Evolutionary conservation across 2,888 invertebrate species (phyloP).

Genomic region (Macrosoma leucophasiata): DNA sequence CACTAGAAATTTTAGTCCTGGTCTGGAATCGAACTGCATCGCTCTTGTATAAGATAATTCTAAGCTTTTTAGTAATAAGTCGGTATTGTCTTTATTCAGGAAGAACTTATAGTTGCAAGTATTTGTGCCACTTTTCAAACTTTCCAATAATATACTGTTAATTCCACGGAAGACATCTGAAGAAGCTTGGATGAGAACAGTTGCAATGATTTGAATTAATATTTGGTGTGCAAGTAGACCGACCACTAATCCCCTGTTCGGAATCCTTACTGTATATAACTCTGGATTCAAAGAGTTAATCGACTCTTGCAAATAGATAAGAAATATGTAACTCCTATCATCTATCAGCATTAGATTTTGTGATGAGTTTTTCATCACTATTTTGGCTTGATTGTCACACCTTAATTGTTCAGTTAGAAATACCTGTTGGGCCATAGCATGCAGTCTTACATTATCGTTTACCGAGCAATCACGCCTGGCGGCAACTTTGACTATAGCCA

Average conservation of each 20-base stretch:
- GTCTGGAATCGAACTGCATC: constrained; percentile 90
- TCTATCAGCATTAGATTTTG: constrained; percentile 79
- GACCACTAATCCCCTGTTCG: constrained; percentile 90
- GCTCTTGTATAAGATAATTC: constrained; percentile 89
- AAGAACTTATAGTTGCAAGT: constrained; percentile 63
- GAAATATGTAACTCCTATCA: constrained; percentile 91
- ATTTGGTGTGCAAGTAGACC: constrained; percentile 95
- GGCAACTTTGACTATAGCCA: constrained; percentile 94
- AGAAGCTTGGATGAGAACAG: constrained; percentile 86
- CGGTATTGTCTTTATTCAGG: constrained; percentile 77
- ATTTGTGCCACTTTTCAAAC: constrained; percentile 60
- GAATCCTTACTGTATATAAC: constrained; percentile 87
- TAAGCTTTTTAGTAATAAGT: constrained; percentile 84
- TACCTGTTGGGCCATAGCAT: constrained; percentile 93
- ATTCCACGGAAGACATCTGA: constrained; percentile 78
- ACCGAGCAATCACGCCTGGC: constrained; percentile 90
- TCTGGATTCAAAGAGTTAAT: constrained; percentile 83
- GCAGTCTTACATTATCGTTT: constrained; percentile 88
- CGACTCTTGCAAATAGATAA: constrained; percentile 87
- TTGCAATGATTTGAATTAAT: constrained; percentile 92
- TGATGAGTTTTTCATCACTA: constrained; percentile 50
- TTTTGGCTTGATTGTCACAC: constrained; percentile 49
- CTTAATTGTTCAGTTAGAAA: constrained; percentile 76
- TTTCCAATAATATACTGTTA: constrained; percentile 76
- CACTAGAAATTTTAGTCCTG: constrained; percentile 93